Conservation (phyloP, 1,140 invertebrate species). For the Ceratoteleas bidentatus region DNA sequence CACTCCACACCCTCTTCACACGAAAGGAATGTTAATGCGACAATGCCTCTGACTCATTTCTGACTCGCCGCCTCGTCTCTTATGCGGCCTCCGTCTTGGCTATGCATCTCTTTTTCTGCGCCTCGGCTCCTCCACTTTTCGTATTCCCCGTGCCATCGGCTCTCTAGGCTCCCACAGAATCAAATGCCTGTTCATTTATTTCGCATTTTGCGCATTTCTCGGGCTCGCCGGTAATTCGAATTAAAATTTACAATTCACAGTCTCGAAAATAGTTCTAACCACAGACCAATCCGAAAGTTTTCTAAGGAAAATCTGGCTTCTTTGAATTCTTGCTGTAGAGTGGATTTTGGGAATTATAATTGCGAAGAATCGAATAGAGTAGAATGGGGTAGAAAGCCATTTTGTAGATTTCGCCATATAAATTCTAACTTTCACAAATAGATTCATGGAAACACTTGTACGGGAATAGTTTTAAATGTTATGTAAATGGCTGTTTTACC, state of each 20-base stretch:
- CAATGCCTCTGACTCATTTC: slow-evolving; percentile 72
- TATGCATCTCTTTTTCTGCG: slow-evolving; percentile 47
- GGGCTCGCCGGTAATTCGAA: neutral
- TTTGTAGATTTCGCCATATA: no score
- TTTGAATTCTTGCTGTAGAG: no score
- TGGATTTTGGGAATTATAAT: no score
- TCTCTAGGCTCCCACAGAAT: slow-evolving; percentile 14
- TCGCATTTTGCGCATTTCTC: neutral
- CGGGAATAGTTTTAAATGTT: no score
- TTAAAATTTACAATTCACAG: neutral
- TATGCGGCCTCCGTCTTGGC: slow-evolving; percentile 60
- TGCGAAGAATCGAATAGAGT: no score
- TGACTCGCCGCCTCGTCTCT: slow-evolving; percentile 62
- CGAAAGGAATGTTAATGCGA: slow-evolving; percentile 82
- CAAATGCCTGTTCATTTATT: slow-evolving; percentile 10
- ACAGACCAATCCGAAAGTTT: no score
- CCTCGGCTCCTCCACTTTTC: slow-evolving; percentile 8
- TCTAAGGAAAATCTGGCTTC: no score
- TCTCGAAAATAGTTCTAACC: neutral
- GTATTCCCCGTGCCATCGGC: slow-evolving; percentile 13
- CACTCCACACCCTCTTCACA: slow-evolving; percentile 76
- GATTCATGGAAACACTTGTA: no score
- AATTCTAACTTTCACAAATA: no score
- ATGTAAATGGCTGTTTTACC: no score
- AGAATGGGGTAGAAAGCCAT: no score